Percentiles rank a stretch among this genome's conserved stretches.
phyloP scores from a whole-genome alignment of 2,113 vertebrate species.

The Sturnus vulgaris region DNA sequence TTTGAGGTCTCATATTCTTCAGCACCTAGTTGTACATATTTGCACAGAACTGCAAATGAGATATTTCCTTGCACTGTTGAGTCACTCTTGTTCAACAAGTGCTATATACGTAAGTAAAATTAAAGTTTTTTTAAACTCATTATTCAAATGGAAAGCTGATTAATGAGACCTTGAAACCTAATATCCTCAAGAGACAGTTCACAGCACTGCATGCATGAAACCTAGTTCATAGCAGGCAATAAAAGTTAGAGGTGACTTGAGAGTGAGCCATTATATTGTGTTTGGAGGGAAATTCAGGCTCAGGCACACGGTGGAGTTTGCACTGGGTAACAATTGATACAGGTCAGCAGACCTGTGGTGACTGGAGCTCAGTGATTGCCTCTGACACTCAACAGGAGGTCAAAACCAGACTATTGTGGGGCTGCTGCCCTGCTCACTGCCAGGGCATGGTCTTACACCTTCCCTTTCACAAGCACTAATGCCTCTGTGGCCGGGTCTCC shows the following conservation, averaged over 20 bases:
- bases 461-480: background rate
- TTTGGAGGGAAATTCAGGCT: background rate
- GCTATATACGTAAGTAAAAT: background rate
- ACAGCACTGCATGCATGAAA: background rate
- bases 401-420: background rate
- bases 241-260: background rate
- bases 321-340: background rate
- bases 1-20: background rate
- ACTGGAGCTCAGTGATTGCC: background rate
- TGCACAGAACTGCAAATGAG: background rate
- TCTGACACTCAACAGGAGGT: background rate
- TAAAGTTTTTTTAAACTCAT: background rate
- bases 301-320: background rate
- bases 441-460: background rate
- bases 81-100: background rate
- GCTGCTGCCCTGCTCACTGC: background rate
- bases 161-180: background rate
- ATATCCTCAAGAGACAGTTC: background rate
- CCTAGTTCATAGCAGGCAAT: background rate
- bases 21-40: background rate
- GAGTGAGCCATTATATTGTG: background rate
- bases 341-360: background rate
- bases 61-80: background rate
- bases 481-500: rapidly evolving
- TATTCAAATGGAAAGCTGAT: background rate